phyloP scores from a whole-genome alignment of 2,113 vertebrate species.

The Aegithalos caudatus region DNA sequence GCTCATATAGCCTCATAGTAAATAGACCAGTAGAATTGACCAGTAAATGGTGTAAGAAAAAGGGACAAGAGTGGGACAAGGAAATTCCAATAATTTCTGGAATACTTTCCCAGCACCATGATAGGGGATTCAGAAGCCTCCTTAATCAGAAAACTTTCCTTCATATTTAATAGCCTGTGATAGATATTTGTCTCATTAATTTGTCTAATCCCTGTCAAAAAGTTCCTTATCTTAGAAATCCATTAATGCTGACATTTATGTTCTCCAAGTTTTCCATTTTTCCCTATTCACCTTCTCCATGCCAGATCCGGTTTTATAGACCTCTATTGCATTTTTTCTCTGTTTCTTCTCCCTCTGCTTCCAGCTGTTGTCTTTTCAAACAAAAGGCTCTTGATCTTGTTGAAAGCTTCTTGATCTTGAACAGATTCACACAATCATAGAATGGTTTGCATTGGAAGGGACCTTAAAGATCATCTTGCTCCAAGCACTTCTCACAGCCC shows the following conservation, averaged over 20 bases:
- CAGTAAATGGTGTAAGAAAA: background rate
- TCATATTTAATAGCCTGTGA: background rate
- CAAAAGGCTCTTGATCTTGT: background rate
- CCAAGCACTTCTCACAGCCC: background rate
- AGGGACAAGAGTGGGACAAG: background rate
- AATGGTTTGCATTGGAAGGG: background rate
- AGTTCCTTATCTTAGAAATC: background rate
- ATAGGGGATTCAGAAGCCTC: background rate
- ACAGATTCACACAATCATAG: background rate
- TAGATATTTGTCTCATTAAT: background rate
- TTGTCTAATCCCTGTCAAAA: background rate
- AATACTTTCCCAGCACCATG: background rate
- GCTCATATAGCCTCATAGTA: accelerated
- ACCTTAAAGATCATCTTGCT: background rate
- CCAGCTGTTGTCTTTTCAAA: background rate
- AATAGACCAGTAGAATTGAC: background rate
- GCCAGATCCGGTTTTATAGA: background rate
- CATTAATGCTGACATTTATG: background rate
- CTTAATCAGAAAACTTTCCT: background rate
- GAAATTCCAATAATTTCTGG: background rate
- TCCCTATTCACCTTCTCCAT: background rate
- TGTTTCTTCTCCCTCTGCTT: background rate
- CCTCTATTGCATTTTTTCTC: accelerated
- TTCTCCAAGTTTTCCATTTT: background rate
- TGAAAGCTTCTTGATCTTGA: background rate